Base-by-base conservation (phyloP, 2,888 invertebrate species). In the Cyrtodaria siliqua region DNA sequence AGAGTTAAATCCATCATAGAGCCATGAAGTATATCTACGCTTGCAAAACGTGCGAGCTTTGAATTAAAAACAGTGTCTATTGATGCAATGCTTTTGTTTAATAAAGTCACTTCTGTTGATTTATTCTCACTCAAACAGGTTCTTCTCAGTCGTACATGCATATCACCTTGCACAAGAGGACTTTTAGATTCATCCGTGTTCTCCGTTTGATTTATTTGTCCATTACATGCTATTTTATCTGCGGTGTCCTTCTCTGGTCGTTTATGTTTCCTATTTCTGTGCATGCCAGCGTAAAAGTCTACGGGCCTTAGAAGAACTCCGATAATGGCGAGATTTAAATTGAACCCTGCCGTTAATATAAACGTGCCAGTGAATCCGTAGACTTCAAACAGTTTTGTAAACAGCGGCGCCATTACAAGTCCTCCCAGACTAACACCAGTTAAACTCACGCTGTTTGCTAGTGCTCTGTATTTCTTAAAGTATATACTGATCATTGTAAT, bases 291-390 rank as follows among this genome's bases (percentile, higher is more conserved):
- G 38, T 67, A 72, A 20, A 60, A 63, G 23, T 55, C 44, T 24
- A 72, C 24, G 0, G 71, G 77, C 42, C 71, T 23, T 0, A 72
- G 16, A 18, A 77, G 57, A 16, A 57, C 50, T 16, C 57, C 68
- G 16, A 63, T 50, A 14, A 69, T 40, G 3, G 63, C 26, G 4
- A 78, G 9, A 9, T 78, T 52, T 9, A 66, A 20, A 18, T 61
- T 50, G 2, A 78, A 18, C 9, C 72, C 78, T 2, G 72, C 72
- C 2, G 47, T 26, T 24, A 78, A 14, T 9, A 78, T 72, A 16
- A 49, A 64, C 8, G 72, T 72, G 6, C 72, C 78, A 2, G 78
- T 78, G 33, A 50, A 78, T 6, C 68, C 72, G 26, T 69, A 68
- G n/a, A 12, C 2, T 24, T 68, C 78, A 27, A 78, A 72, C n/a